Evolutionary conservation across 2,113 vertebrate genomes (phyloP), one percentile per base, ranked within the genome.

Genomic region (Leptosomus discolor): DNA sequence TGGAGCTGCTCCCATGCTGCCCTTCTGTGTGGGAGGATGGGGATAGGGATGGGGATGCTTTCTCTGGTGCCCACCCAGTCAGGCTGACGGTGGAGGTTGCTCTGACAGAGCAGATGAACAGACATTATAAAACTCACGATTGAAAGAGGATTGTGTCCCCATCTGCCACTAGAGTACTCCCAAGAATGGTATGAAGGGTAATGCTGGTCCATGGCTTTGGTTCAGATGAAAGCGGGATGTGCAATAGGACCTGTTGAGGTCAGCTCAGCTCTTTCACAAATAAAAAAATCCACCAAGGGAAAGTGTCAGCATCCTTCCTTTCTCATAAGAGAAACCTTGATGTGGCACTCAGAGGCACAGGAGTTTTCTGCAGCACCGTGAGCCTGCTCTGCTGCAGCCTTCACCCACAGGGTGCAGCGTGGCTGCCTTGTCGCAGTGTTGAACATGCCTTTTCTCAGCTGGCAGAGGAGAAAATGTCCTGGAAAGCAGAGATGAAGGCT

Each of bases 381-480:
- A 78, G 45, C 56, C 39, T 77, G 48, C 68, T 73, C 58, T 65
- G 36, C 51, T 5, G 3, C 65, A 79, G 30, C 60, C 45, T 30
- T 75, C 2, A 4, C 26, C 70, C 5, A 1, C 11, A 0, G 26
- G 60, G 51, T 32, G 57, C 80, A 61, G 56, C 0, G 0, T 30
- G 82, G 43, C 54, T 82, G 82, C 12, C 45, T 84, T 5, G 1
- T 15, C 4, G 1, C 64, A 32, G 32, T 17, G n/a, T 39, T 81
- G 34, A 69, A 50, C 36, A 8, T 36, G 37, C 16, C 32, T 74
- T 53, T 87, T 67, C 71, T 65, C 68, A 81, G 39, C 46, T 51
- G 51, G 13, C 8, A 58, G 34, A 61, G 51, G 30, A 84, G 64
- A 77, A 87, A 87, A 58, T 23, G 20, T 70, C n/a, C 58, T 91